phyloP scores from a whole-genome alignment of 2,113 vertebrate genomes.

The Hyperopisus bebe region DNA sequence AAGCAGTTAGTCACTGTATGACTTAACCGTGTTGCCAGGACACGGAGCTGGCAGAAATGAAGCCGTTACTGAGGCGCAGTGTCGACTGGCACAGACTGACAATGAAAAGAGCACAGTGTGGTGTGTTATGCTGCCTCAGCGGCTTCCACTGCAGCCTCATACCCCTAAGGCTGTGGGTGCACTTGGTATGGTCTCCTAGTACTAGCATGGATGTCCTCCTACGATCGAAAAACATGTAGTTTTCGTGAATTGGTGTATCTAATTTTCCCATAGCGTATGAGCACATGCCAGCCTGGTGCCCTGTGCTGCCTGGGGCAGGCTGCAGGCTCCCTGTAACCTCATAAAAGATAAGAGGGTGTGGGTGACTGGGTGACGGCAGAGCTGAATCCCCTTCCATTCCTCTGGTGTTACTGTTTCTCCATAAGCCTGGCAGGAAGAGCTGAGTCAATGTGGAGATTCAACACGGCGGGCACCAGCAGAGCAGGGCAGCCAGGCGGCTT shows the following conservation, averaged over 20 bases:
- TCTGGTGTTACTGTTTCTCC: neutral
- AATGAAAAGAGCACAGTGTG: neutral
- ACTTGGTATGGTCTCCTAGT: neutral
- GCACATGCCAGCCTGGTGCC: neutral
- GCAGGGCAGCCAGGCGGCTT: neutral
- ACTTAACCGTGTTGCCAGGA: neutral
- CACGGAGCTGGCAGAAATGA: neutral
- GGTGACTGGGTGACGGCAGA: neutral
- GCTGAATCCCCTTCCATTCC: neutral
- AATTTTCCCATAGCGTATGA: neutral
- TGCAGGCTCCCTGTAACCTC: neutral
- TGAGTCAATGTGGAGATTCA: neutral
- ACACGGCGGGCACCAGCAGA: neutral
- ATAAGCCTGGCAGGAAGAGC: neutral
- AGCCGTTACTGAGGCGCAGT: neutral
- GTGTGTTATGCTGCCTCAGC: constrained; percentile 10
- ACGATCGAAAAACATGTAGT: neutral
- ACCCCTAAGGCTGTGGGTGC: neutral
- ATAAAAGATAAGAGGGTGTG: neutral
- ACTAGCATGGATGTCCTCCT: neutral
- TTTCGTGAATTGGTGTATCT: neutral
- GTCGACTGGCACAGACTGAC: neutral
- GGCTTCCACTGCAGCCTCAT: constrained; percentile 24
- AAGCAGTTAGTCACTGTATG: neutral
- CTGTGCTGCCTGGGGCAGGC: neutral